phyloP scores from a whole-genome alignment of 2,888 invertebrate species.

The Drosophila robusta region DNA sequence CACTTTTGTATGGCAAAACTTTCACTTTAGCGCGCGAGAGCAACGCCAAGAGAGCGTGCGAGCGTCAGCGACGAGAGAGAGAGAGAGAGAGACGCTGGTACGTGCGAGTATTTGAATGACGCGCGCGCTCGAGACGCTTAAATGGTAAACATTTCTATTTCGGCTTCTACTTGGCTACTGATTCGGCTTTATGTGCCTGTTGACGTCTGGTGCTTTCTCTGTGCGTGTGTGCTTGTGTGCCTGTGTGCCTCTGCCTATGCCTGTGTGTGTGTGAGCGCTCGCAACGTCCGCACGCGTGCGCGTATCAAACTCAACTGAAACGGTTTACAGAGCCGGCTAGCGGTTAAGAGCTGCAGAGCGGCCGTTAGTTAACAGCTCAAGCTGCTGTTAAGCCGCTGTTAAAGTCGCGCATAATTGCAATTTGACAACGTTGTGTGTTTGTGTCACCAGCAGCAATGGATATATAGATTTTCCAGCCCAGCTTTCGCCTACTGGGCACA shows the following conservation, averaged over 20 bases:
- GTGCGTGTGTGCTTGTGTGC: constrained; percentile 27
- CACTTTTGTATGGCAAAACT: constrained; percentile 81
- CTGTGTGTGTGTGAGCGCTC: constrained; percentile 27
- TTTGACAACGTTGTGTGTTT: constrained; percentile 32
- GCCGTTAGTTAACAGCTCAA: constrained; percentile 38
- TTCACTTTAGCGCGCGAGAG: constrained; percentile 81
- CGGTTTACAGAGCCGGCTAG: constrained; percentile 64
- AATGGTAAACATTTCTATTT: constrained; percentile 79
- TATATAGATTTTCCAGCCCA: constrained; percentile 14
- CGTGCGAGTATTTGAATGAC: constrained; percentile 72
- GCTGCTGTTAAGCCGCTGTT: constrained; percentile 41
- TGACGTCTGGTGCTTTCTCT: constrained; percentile 61
- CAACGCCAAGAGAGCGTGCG: constrained; percentile 6
- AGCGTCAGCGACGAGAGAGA: constrained; percentile 7
- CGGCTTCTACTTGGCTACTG: constrained; percentile 66
- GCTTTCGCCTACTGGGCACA: constrained; percentile 52
- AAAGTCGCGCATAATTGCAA: constrained; percentile 41
- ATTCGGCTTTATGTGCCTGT: constrained; percentile 59
- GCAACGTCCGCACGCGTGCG: constrained; percentile 69
- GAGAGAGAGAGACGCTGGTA: constrained; percentile 19
- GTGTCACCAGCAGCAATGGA: constrained; percentile 29
- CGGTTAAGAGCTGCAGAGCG: constrained; percentile 61
- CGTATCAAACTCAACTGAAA: constrained; percentile 76
- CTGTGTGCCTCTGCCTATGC: constrained; percentile 4
- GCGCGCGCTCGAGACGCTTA: constrained; percentile 61